Conservation (phyloP, 2,113 vertebrate genomes). For the Genyomyrus donnyi region DNA sequence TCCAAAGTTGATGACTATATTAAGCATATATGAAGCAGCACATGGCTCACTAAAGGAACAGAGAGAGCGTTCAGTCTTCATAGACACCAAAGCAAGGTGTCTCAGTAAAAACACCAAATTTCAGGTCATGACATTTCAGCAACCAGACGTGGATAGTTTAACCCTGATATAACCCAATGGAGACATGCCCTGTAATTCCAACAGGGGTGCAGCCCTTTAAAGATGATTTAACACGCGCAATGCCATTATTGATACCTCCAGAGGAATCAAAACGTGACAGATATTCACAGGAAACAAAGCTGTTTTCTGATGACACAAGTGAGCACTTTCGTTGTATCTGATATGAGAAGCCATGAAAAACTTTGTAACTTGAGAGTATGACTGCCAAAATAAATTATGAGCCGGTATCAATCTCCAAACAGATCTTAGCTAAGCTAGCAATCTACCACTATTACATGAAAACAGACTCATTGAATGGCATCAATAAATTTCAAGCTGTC, state of each 20-base stretch:
- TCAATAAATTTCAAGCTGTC: neutral
- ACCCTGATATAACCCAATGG: slow-evolving; percentile 11
- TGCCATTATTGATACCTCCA: neutral
- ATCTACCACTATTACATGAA: neutral
- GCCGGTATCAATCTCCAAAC: neutral
- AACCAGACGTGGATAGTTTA: neutral
- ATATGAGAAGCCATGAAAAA: neutral
- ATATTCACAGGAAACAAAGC: neutral
- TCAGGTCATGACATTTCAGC: neutral
- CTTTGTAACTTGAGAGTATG: neutral
- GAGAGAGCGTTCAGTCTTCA: neutral
- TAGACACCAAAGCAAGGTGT: neutral
- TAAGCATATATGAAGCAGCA: neutral
- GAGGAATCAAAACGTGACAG: neutral
- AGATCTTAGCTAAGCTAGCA: neutral
- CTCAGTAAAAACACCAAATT: neutral
- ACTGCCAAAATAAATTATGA: neutral
- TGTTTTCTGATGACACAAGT: neutral
- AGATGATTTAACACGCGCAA: neutral
- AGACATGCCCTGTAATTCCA: neutral
- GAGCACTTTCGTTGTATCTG: neutral
- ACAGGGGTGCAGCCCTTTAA: neutral
- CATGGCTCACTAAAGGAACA: neutral
- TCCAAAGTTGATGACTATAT: neutral
- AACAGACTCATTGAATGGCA: neutral